Evolutionary conservation across 35 echinoderm and acorn worm species (phyloP), one percentile per base, ranked within the genome.

Genomic region (Ophioderma brevispina): DNA sequence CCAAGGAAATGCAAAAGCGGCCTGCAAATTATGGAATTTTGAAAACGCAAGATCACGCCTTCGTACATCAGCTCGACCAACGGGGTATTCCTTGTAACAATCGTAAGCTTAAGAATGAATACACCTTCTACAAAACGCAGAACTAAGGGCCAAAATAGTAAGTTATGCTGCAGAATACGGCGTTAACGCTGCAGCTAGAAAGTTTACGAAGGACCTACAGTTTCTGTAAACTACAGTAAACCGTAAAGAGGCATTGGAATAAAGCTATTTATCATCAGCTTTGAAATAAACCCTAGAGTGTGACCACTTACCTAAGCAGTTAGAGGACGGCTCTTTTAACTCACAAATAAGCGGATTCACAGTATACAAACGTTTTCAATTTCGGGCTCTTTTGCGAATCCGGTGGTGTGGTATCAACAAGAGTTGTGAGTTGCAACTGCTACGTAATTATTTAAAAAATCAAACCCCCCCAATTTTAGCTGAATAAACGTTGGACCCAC

Each of bases 91-190:
- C n/a, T n/a, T n/a, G n/a, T n/a, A n/a, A n/a, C n/a, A n/a, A n/a
- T n/a, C n/a, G n/a, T n/a, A n/a, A n/a, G n/a, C n/a, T n/a, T n/a
- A n/a, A n/a, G n/a, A n/a, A n/a, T n/a, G n/a, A n/a, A n/a, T n/a
- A 55, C 40, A 23, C 31, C 23, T 40, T 90, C 82, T 63, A 76
- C 88, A n/a, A n/a, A 33, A 32, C 37, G 8, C 81, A 91, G 2
- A 1, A 40, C 1, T 33, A 81, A n/a, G n/a, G 23, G 89, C 89
- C 41, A 91, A 91, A 78, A 91, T 91, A 37, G 89, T 80, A 35
- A 76, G 38, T 33, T 91, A 76, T 85, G 89, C 89, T 6, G 80
- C 89, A 11, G 89, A 91, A 41, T 39, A 33, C 35, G 89, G 89
- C 11, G 42, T 83, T 31, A 85, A 76, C 18, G 70, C 81, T 19